Base-by-base conservation (phyloP, 2,797 vertebrate species). In the Cyclopterus lumpus region DNA sequence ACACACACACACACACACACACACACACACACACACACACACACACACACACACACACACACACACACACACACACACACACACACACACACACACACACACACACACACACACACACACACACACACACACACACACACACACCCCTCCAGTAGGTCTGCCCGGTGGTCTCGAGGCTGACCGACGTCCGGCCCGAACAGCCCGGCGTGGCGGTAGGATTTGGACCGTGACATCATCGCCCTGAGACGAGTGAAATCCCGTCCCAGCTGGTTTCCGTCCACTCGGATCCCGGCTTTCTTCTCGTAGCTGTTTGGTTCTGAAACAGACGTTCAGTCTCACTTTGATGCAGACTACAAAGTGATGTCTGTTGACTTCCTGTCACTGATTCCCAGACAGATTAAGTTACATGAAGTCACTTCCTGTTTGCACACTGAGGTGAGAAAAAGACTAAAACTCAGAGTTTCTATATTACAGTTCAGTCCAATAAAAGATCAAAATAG, bases 291-390 rank as follows among this genome's bases (percentile, higher is more conserved):
- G 0, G 97, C 95, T 79, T 99, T 99, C 91, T 96, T 97, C 91
- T 92, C 87, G 64, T 93, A 99, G 88, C 97, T 98, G 86, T 99
- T 99, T 4, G 98, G 98, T 79, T 99, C 98, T 99, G 88, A 38
- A 34, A 24, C 49, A 53, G 10, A 22, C 36, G 1, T 42, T 22
- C 46, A 49, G 46, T 18, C 6, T 46, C 44, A 46, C 6, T 46
- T 38, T 38, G 36, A 38, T 11, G 32, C 32, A 32, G 32, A 32
- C 32, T 6, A 1, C 32, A n/a, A n/a, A n/a, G n/a, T n/a, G 34
- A 36, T 8, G 8, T n/a, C n/a, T n/a, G 6, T 34, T 16, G 40
- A 51, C 22, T 8, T 32, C 54, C 54, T 57, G 54, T 20, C 3
- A 28, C 18, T 1, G 18, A 10, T 5, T 22, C 38, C 12, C n/a